Evolutionary conservation across 2,888 invertebrate species (phyloP), one percentile per base, ranked within the genome.

Genomic region (Blastobasis adustella): DNA sequence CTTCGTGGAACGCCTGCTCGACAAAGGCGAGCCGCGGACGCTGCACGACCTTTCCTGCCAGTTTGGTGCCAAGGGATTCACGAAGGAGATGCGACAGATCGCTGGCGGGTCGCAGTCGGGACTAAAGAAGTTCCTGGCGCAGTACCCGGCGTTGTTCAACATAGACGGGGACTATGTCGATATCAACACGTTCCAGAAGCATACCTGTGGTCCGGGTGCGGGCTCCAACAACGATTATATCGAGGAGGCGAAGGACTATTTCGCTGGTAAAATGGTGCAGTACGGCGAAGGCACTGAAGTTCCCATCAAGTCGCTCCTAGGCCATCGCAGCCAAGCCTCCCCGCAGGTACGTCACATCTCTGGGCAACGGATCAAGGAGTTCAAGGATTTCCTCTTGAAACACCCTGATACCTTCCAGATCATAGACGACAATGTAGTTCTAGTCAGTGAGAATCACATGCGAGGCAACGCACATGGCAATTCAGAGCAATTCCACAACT

Each of bases 61-160:
- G 88, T 99, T 99, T 88, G 99, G 99, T 71, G 98, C 98, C 65
- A 98, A 98, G 84, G 98, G 97, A 65, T 99, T 99, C 87, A 98
- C 99, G 37, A 96, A 98, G 89, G 99, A 99, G 90, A 99, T 99
- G 98, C 91, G 97, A 67, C 97, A 97, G 84, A 96, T 96, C 65
- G 96, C 95, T 69, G 96, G 98, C 62, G 98, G 98, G 66, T 98
- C 97, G 65, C 98, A 98, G 86, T 96, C 96, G 67, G 97, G 99
- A 53, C 91, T 99, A 55, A 97, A 97, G 84, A 98, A 98, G 86
- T 99, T 99, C 89, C 92, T 99, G 72, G 91, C 94, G 52, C 97
- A 98, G 81, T 98, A 98, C 91, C 99, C 99, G 66, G 95, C 97
- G 58, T 91, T 99, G 72, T 99, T 99, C 90, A 92, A 93, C 65